A percentile compares a stretch with the other conserved stretches of the same genome.
phyloP scores from a whole-genome alignment of 2,113 vertebrate species.

The Semicossyphus pulcher region DNA sequence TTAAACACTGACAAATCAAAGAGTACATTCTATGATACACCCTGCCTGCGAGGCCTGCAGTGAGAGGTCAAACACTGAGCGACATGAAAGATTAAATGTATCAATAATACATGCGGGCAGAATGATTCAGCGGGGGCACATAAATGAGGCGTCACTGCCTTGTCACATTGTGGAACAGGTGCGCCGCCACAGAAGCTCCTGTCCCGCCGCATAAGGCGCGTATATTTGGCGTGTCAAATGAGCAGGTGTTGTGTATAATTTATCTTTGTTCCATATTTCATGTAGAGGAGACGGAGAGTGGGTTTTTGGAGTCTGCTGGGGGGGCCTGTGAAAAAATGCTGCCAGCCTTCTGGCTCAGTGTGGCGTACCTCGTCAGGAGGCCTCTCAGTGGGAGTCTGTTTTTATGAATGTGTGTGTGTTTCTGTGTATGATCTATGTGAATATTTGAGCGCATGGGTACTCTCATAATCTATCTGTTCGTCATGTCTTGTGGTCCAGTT shows the following conservation, averaged over 20 bases:
- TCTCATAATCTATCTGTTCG: background rate
- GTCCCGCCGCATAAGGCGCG: constrained; percentile 52
- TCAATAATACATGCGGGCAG: constrained; percentile 76
- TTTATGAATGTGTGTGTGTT: constrained; percentile 11
- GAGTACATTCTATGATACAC: constrained; percentile 49
- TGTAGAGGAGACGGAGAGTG: constrained; percentile 55
- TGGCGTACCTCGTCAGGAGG: constrained; percentile 41
- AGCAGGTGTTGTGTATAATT: constrained; percentile 85
- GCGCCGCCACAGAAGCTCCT: constrained; percentile 60
- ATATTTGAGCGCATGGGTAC: background rate
- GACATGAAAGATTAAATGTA: constrained; percentile 72
- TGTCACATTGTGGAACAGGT: constrained; percentile 79
- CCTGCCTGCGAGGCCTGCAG: constrained; percentile 23
- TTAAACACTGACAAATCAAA: constrained; percentile 69
- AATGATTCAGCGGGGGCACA: constrained; percentile 61
- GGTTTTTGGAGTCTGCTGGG: constrained; percentile 52
- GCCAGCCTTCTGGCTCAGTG: constrained; percentile 52
- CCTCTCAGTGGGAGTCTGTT: constrained; percentile 14
- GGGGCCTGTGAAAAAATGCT: constrained; percentile 27
- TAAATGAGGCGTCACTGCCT: constrained; percentile 70
- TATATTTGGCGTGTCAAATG: constrained; percentile 80
- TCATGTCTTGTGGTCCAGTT: background rate
- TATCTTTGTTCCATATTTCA: constrained; percentile 83
- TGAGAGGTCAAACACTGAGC: constrained; percentile 69
- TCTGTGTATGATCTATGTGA: background rate